phyloP scores from a whole-genome alignment of 2,888 invertebrate genomes.

The Glomeris marginata region DNA sequence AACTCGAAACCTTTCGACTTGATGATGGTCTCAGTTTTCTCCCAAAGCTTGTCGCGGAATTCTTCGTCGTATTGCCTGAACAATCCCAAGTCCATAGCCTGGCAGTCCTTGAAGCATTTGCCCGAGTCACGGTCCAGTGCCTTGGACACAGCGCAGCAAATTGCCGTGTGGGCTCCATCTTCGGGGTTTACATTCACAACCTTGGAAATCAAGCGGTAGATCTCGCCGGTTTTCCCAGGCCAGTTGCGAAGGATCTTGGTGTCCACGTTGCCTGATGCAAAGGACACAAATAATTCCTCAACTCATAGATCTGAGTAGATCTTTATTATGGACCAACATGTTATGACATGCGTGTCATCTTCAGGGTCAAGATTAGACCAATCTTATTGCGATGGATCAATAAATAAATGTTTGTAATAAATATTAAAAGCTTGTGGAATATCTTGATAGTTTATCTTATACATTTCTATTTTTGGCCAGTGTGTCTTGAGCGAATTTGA shows the following conservation, averaged over 20 bases:
- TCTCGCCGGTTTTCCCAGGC: slow-evolving; percentile 13
- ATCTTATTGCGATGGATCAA: too few relatives aligned
- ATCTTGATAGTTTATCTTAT: neutral
- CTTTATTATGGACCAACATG: too few relatives aligned
- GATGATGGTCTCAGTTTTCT: slow-evolving; percentile 12
- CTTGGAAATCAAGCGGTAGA: slow-evolving; percentile 11
- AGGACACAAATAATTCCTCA: too few relatives aligned
- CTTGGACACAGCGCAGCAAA: slow-evolving; percentile 11
- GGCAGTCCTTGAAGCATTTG: slow-evolving; percentile 13
- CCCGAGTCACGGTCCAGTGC: slow-evolving; percentile 12
- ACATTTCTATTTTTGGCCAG: too few relatives aligned
- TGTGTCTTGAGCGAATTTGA: too few relatives aligned
- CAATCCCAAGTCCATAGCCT: slow-evolving; percentile 6
- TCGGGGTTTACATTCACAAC: slow-evolving; percentile 15
- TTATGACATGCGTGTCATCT: too few relatives aligned
- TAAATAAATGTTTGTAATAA: neutral
- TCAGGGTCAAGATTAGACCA: too few relatives aligned
- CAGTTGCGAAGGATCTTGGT: slow-evolving; percentile 14
- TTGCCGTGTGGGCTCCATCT: slow-evolving; percentile 16
- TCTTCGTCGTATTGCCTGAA: slow-evolving; percentile 8
- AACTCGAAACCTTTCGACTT: slow-evolving; percentile 14
- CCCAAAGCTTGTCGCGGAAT: slow-evolving; percentile 13
- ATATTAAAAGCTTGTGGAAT: neutral
- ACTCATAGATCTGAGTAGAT: too few relatives aligned
- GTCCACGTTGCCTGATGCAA: slow-evolving; percentile 12